Conservation (phyloP, 1,140 invertebrate genomes). For the Manduca sexta region DNA sequence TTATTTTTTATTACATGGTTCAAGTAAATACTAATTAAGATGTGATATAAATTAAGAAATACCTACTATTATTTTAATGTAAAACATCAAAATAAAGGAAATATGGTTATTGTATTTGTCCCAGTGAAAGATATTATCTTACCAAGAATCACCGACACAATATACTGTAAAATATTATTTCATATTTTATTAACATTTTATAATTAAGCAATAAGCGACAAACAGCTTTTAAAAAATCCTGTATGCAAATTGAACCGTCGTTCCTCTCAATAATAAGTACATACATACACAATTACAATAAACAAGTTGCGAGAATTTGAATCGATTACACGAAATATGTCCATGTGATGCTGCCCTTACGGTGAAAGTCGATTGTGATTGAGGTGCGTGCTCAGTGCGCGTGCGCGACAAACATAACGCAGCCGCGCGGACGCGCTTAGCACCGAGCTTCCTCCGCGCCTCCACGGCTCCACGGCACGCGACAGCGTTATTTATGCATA, state of each 20-base stretch:
- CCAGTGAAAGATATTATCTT: too few relatives aligned
- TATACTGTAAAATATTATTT: too few relatives aligned
- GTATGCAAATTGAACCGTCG: background rate
- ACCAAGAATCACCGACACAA: too few relatives aligned
- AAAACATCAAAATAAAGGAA: too few relatives aligned
- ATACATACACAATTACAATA: background rate
- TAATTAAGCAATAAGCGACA: too few relatives aligned
- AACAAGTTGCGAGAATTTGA: background rate
- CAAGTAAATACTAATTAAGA: too few relatives aligned
- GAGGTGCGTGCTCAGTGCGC: slow-evolving; percentile 27
- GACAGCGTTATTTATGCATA: slow-evolving; percentile 29
- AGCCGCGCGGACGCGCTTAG: slow-evolving; percentile 7
- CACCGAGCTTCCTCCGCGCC: too few relatives aligned
- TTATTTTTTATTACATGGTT: too few relatives aligned
- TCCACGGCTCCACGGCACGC: slow-evolving; percentile 22
- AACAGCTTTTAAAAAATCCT: background rate
- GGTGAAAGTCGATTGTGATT: slow-evolving; percentile 59
- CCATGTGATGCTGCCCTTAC: slow-evolving; percentile 42
- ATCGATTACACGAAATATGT: slow-evolving; percentile 3
- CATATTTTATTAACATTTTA: too few relatives aligned
- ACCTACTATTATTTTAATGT: too few relatives aligned
- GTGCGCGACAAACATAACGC: slow-evolving; percentile 31
- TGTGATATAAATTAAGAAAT: too few relatives aligned
- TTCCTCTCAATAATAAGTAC: background rate
- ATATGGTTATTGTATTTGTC: too few relatives aligned